Percentiles rank a stretch among this genome's conserved stretches.
phyloP scores from a whole-genome alignment of 2,888 invertebrate species.

The Drosophila kuntzei region DNA sequence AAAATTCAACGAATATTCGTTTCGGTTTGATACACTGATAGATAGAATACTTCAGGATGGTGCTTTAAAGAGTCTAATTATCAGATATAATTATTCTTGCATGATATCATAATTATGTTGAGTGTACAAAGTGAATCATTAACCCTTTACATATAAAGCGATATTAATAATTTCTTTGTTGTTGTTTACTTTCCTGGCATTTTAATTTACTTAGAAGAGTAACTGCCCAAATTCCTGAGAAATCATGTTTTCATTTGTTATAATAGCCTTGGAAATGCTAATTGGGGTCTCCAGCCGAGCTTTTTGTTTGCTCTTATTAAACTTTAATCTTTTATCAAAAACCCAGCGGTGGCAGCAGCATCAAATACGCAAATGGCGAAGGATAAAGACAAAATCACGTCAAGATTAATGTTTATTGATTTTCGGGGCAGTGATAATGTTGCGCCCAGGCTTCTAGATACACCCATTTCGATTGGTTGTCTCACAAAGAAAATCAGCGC shows the following conservation, averaged over 20 bases:
- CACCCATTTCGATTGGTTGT: constrained; percentile 7
- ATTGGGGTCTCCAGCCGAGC: constrained; percentile 42
- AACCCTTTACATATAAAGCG: constrained; percentile 1
- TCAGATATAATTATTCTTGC: background rate
- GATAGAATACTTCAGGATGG: background rate
- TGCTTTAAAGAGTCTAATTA: background rate
- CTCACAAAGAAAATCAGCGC: constrained; percentile 39
- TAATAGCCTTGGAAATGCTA: constrained; percentile 35
- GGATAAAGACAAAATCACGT: constrained; percentile 77
- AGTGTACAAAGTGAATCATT: constrained; percentile 1
- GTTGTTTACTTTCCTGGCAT: constrained; percentile 8
- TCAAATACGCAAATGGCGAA: constrained; percentile 73
- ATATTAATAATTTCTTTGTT: constrained; percentile 4
- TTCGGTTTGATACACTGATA: too few species aligned
- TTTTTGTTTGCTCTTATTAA: constrained; percentile 45
- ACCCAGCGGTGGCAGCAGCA: constrained; percentile 44
- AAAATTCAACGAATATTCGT: too few species aligned
- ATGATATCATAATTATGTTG: background rate
- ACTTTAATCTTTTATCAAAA: constrained; percentile 69
- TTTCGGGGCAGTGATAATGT: constrained; percentile 68
- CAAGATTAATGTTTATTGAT: constrained; percentile 79
- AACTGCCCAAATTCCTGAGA: constrained; percentile 20
- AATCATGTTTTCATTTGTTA: constrained; percentile 14
- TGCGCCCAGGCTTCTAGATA: constrained; percentile 11
- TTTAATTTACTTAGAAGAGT: constrained; percentile 20